Base-by-base conservation (phyloP, 2,888 invertebrate genomes). In the Andricus quercusramuli region DNA sequence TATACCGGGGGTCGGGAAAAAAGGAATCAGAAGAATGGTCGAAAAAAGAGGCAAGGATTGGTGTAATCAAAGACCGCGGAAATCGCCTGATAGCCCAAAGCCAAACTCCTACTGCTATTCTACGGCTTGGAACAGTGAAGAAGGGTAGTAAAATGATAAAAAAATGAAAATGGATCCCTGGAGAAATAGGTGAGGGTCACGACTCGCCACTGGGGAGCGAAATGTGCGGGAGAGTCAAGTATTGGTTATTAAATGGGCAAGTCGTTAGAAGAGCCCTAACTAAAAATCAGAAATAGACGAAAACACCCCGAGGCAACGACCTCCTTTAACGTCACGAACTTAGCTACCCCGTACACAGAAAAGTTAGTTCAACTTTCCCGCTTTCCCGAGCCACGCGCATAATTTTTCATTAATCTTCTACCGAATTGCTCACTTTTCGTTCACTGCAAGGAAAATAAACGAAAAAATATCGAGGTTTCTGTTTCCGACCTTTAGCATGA, bases 61-160 rank as follows among this genome's bases (percentile, higher is more conserved):
- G 13, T 47, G 68, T 68, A 68, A 68, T 68, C 68, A 68, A 68
- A 68, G 47, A 47, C 47, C 47, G 47, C 68, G 29, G 47, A 68
- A 68, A 68, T 68, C 47, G 68, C 25, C 47, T 25, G 68, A 68
- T 68, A 68, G 68, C 44, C 47, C 17, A 68, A 25, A 68, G 68
- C 68, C 44, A 68, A 47, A 68, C 15, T 68, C 47, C 5, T 25
- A 17, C 25, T 29, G 47, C 22, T 47, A 47, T 44, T 2, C 13
- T 22, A 47, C n/a, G 44, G 15, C 25, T 22, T 22, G 68, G 44
- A 68, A 25, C 22, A 6, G 25, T 47, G 68, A 68, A 68, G 47
- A 68, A 68, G 68, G 68, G 68, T 68, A 44, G 68, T 44, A 68
- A 68, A 47, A 47, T 47, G 47, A 68, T 68, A 68, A 47, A 68